Conservation (phyloP, 2,797 vertebrate species). For the Valencia hispanica region DNA sequence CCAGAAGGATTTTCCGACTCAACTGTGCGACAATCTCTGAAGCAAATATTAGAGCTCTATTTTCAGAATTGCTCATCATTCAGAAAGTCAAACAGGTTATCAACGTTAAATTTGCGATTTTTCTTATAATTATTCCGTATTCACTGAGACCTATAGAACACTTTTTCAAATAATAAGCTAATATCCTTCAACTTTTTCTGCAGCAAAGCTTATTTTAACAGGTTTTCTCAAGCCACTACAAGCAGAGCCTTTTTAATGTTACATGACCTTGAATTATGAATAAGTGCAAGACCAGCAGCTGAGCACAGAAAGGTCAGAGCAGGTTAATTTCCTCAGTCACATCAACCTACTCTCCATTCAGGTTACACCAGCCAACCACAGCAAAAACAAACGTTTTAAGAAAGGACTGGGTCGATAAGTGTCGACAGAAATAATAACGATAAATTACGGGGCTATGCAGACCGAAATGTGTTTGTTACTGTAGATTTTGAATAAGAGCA, state of each 20-base stretch:
- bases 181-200: not conserved
- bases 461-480: not conserved
- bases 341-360: slow-evolving; percentile 3
- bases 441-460: not conserved
- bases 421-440: not conserved
- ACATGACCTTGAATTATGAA: slow-evolving; percentile 25
- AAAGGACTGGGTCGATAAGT: not conserved
- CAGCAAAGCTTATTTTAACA: not conserved
- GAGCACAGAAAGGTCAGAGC: slow-evolving; percentile 12
- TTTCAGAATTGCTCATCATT: not conserved
- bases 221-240: not conserved
- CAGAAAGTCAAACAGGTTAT: not conserved
- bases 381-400: not conserved
- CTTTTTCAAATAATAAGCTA: not conserved
- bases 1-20: no score
- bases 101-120: no score
- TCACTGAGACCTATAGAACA: no score
- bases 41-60: not conserved
- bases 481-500: not conserved
- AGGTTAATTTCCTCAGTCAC: slow-evolving; percentile 18
- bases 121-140: no score
- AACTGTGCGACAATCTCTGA: no score
- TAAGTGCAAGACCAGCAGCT: slow-evolving; percentile 15
- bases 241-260: slow-evolving; percentile 1
- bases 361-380: not conserved